These are phyloP conservation scores for Diaperis boleti DNA, from an alignment of 2,888 invertebrate species.

Conservation along the genomic window DNA sequence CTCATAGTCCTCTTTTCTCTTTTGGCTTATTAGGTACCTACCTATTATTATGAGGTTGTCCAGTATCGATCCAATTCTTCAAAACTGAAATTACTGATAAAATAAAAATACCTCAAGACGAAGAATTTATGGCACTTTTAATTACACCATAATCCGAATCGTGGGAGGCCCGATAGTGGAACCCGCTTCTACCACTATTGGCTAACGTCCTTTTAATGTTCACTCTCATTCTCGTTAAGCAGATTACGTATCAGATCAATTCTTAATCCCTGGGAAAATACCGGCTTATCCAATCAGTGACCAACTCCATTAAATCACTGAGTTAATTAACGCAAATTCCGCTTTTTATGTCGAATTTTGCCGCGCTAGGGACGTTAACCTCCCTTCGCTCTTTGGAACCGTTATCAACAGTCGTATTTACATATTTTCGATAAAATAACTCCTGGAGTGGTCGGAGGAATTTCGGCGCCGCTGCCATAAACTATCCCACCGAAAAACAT, in stretches of 20 bases:
- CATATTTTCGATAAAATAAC: constrained; percentile 7
- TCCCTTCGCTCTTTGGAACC: constrained; percentile 23
- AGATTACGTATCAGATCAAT: neutral
- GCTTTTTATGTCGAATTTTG: constrained; percentile 3
- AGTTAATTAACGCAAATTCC: constrained; percentile 5
- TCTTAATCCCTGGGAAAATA: neutral
- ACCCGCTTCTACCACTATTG: no score
- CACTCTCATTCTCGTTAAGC: neutral
- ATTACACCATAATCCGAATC: no score
- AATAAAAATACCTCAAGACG: no score
- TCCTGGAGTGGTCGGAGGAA: constrained; percentile 5
- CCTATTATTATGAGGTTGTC: no score
- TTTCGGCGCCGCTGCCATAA: constrained; percentile 5
- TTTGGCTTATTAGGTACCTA: no score
- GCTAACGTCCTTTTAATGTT: neutral
- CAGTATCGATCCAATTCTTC: no score
- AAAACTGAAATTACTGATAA: no score
- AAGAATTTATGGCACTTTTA: no score
- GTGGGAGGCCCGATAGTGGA: no score
- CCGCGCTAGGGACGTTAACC: constrained; percentile 8
- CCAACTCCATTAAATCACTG: neutral
- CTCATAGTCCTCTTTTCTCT: no score
- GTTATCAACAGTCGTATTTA: constrained; percentile 15
- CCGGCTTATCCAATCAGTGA: neutral
- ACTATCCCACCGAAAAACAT: neutral